A percentile compares a stretch with the other conserved stretches of the same genome.
phyloP scores from a whole-genome alignment of 2,113 vertebrate species.

The Cardinalis cardinalis region DNA sequence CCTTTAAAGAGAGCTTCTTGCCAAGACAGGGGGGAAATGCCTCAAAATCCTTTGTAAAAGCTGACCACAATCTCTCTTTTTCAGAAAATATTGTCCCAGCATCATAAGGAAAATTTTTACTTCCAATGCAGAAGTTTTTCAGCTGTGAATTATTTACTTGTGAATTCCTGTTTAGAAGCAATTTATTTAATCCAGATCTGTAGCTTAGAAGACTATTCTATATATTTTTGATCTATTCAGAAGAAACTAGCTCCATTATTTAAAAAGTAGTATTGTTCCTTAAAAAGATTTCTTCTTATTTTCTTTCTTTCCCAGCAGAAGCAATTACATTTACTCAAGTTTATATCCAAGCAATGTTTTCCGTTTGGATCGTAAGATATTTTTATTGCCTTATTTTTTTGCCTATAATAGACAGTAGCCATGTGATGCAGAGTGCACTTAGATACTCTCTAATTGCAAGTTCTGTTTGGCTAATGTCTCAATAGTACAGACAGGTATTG shows the following conservation, averaged over 20 bases:
- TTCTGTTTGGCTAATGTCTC: not conserved
- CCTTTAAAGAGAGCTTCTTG: not conserved
- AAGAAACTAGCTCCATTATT: not conserved
- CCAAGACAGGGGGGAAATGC: not conserved
- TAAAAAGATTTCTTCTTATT: not conserved
- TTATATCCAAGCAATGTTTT: not conserved
- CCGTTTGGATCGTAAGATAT: not conserved
- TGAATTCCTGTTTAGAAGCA: not conserved
- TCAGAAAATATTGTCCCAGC: not conserved
- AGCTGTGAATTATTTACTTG: not conserved
- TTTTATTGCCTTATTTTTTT: not conserved
- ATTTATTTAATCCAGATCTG: not conserved
- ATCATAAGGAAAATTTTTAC: not conserved
- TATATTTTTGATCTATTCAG: not conserved
- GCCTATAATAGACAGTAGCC: not conserved
- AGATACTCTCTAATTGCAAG: not conserved
- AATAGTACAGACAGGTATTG: not conserved
- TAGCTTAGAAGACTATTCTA: not conserved
- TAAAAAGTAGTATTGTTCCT: not conserved
- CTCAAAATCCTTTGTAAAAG: not conserved
- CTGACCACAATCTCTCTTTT: not conserved
- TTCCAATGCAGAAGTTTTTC: not conserved
- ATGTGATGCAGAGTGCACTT: not conserved
- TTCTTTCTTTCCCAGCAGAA: not conserved
- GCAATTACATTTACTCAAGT: not conserved